Evolutionary conservation across 2,113 vertebrate species (phyloP).

Genomic region (Odocoileus virginianus): DNA sequence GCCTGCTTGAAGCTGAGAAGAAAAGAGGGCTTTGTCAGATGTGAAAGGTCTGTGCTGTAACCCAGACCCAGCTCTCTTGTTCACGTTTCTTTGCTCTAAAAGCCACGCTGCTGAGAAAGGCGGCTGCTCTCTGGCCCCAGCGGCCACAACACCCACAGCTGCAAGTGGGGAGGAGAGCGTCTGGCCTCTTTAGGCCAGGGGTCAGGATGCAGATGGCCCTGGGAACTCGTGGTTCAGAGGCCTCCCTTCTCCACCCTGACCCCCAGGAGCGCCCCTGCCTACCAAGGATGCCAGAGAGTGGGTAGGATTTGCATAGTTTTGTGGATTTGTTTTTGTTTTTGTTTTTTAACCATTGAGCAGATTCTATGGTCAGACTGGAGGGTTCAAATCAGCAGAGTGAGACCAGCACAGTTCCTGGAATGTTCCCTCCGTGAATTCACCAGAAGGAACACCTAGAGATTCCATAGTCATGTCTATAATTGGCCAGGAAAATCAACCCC

Average conservation of each 20-base stretch:
- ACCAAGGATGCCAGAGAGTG: background rate
- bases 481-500: conserved; percentile 48
- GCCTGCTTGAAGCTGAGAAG: rapidly evolving
- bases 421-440: background rate
- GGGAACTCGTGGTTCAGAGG: background rate
- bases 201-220: rapidly evolving
- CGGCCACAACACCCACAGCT: rapidly evolving
- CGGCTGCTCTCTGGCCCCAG: rapidly evolving
- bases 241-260: no score
- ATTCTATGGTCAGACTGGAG: background rate
- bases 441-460: background rate
- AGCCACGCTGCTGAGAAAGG: no score
- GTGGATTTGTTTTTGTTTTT: no score
- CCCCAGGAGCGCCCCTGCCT: background rate
- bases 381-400: background rate
- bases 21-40: background rate
- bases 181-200: no score
- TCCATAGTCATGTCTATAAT: conserved; percentile 34
- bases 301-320: no score
- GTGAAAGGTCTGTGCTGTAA: background rate
- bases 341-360: no score
- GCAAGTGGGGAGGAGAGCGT: rapidly evolving
- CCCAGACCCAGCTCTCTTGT: rapidly evolving
- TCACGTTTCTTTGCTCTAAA: background rate
- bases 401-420: background rate